A percentile compares a stretch with the other conserved stretches of the same genome.
phyloP scores from a whole-genome alignment of 1,140 invertebrate genomes.

The Drosophila subpulchrella region DNA sequence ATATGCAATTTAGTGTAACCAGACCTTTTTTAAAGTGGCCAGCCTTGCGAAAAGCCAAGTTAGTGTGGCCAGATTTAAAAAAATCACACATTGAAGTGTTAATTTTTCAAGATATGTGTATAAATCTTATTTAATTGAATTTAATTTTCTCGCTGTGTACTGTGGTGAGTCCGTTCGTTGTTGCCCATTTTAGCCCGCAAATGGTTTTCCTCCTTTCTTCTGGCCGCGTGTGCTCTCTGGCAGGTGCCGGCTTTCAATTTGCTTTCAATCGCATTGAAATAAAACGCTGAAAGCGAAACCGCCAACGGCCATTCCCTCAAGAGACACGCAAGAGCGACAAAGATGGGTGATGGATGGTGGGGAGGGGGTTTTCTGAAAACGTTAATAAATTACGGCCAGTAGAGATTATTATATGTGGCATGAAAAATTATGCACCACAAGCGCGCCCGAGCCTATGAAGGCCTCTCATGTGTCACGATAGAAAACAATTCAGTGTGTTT shows the following conservation, averaged over 20 bases:
- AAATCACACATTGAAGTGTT: too few relatives aligned
- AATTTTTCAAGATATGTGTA: too few relatives aligned
- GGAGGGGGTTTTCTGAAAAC: slow-evolving; percentile 3
- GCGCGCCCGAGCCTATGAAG: slow-evolving; percentile 28
- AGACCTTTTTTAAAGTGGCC: too few relatives aligned
- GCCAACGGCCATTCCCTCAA: slow-evolving; percentile 26
- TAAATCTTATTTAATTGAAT: too few relatives aligned
- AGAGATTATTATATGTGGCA: slow-evolving; percentile 54
- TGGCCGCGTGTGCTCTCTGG: slow-evolving; percentile 16
- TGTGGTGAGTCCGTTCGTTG: neutral
- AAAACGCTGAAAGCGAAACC: slow-evolving; percentile 66
- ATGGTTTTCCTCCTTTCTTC: slow-evolving; percentile 23
- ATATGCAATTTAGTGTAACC: too few relatives aligned
- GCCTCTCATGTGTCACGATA: slow-evolving; percentile 67
- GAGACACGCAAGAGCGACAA: slow-evolving; percentile 15
- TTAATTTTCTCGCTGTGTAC: slow-evolving; percentile 1
- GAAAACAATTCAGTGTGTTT: slow-evolving; percentile 46
- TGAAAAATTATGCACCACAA: slow-evolving; percentile 56
- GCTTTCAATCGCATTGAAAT: slow-evolving; percentile 67
- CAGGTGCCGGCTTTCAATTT: slow-evolving; percentile 62
- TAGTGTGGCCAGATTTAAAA: too few relatives aligned
- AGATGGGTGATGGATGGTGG: neutral
- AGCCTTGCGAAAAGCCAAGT: too few relatives aligned
- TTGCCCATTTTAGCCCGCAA: slow-evolving; percentile 11
- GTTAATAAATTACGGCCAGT: slow-evolving; percentile 62